Conservation (phyloP, 1,140 invertebrate species). For the Globodera ellingtonae region DNA sequence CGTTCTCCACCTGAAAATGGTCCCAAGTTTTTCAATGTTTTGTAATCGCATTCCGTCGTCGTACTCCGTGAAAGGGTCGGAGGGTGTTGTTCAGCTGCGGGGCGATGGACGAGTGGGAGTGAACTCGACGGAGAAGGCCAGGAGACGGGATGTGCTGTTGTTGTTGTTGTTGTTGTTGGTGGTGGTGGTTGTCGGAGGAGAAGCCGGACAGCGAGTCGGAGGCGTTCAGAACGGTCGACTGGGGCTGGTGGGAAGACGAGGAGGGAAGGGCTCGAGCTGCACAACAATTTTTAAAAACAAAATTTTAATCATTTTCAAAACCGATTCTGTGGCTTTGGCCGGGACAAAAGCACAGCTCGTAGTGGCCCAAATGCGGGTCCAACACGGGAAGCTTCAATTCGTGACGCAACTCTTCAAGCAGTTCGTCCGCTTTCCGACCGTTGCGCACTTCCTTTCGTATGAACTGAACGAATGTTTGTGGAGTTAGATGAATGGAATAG, state of each 20-base stretch:
- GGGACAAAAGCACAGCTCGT: constrained; percentile 46
- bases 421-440: constrained; percentile 37
- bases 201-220: not conserved
- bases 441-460: constrained; percentile 53
- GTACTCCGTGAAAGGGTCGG: constrained; percentile 23
- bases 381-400: constrained; percentile 40
- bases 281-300: not conserved
- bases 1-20: constrained; percentile 43
- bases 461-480: constrained; percentile 25
- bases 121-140: constrained; percentile 18
- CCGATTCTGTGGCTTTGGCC: constrained; percentile 14
- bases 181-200: not conserved
- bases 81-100: constrained; percentile 3
- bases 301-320: not conserved
- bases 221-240: not conserved
- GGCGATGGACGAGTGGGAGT: constrained; percentile 20
- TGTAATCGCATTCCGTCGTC: too few relatives aligned
- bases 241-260: constrained; percentile 1
- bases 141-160: not conserved
- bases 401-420: constrained; percentile 41
- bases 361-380: constrained; percentile 40
- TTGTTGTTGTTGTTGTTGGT: too few relatives aligned
- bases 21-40: not conserved
- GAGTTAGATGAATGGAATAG: too few relatives aligned
- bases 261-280: not conserved